Evolutionary conservation across 2,113 vertebrate genomes (phyloP).

Genomic region (Engystomops pustulosus): DNA sequence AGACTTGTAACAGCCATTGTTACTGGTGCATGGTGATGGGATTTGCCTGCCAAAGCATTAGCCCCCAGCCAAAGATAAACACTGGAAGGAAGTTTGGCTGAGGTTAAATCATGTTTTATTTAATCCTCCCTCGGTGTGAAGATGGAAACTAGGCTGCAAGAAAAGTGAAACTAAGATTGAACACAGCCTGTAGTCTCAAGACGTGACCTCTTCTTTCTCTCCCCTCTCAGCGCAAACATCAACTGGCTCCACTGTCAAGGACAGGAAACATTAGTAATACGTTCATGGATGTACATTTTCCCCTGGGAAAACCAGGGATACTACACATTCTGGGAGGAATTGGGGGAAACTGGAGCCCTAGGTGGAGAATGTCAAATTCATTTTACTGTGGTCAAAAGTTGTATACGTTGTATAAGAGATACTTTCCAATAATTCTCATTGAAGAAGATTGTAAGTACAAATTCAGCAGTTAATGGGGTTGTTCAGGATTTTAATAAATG

Average conservation of each 20-base stretch:
- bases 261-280: constrained; percentile 79
- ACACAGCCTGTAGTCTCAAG: constrained; percentile 73
- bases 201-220: constrained; percentile 63
- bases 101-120: constrained; percentile 77
- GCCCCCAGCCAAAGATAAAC: constrained; percentile 73
- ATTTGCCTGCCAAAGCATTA: constrained; percentile 65
- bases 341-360: no score
- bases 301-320: constrained; percentile 73
- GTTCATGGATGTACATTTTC: constrained; percentile 78
- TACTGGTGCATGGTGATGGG: constrained; percentile 60
- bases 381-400: no score
- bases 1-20: constrained; percentile 52
- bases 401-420: no score
- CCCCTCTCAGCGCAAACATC: constrained; percentile 73
- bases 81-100: constrained; percentile 75
- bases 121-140: constrained; percentile 68
- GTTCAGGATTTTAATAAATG: no score
- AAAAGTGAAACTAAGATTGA: constrained; percentile 75
- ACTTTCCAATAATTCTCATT: no score
- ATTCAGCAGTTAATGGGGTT: no score
- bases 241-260: constrained; percentile 77
- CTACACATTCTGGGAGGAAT: constrained; percentile 49
- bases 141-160: constrained; percentile 73
- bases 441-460: no score
- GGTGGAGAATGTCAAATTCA: no score